Percentiles rank a stretch among this genome's conserved stretches.
Evolutionary conservation across 1,140 invertebrate species (phyloP).

Genomic region (Xylocopa sonorina): DNA sequence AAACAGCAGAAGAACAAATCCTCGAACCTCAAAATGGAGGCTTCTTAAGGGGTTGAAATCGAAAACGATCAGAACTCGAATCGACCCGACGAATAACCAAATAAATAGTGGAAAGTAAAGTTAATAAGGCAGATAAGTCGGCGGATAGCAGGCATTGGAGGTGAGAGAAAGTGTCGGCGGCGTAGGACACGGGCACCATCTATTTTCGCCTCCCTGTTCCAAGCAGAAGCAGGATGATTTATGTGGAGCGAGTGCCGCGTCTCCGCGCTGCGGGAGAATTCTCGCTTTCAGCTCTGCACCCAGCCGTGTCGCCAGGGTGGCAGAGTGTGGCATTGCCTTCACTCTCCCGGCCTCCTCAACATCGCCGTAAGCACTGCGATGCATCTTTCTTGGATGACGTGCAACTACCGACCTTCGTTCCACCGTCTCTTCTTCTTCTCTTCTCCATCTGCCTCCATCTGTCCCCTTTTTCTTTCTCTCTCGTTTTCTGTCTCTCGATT

Average conservation of each 20-base stretch:
- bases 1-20: too few relatives aligned
- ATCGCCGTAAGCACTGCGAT: conserved; percentile 56
- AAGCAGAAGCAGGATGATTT: conserved; percentile 72
- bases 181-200: conserved; percentile 52
- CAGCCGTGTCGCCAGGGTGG: conserved; percentile 69
- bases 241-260: conserved; percentile 70
- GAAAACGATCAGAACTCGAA: too few relatives aligned
- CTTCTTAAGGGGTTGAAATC: too few relatives aligned
- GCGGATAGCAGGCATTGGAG: background rate
- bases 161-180: background rate
- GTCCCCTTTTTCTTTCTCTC: background rate
- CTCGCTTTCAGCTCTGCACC: conserved; percentile 69
- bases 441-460: background rate
- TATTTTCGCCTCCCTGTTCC: conserved; percentile 70
- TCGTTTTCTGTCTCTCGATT: background rate
- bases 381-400: conserved; percentile 66
- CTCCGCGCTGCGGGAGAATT: conserved; percentile 70
- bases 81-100: too few relatives aligned
- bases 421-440: conserved; percentile 13
- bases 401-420: conserved; percentile 62
- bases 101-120: background rate
- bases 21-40: too few relatives aligned
- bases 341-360: conserved; percentile 44
- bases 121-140: conserved; percentile 13
- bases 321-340: conserved; percentile 63